These are phyloP conservation scores for Drosophila mulleri DNA, from an alignment of 2,888 invertebrate genomes.

Conservation along the genomic window DNA sequence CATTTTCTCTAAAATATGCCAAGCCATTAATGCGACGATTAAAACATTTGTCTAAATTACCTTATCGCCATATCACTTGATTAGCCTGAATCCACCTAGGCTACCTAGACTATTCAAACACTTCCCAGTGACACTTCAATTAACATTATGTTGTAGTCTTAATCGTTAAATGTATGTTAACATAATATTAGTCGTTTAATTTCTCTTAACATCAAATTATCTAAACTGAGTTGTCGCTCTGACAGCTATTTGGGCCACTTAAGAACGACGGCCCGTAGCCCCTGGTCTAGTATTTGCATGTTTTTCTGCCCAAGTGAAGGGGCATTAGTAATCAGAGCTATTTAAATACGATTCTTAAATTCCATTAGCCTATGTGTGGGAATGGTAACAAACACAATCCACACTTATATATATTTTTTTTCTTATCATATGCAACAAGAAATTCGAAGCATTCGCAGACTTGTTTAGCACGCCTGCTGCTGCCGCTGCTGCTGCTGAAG, in stretches of 20 bases:
- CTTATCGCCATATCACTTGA: constrained; percentile 15
- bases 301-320: background rate
- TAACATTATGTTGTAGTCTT: constrained; percentile 5
- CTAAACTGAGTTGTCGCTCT: background rate
- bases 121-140: constrained; percentile 6
- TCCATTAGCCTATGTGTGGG: constrained; percentile 1
- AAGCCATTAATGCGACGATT: constrained; percentile 31
- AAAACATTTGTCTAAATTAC: constrained; percentile 35
- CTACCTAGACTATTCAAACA: background rate
- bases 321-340: constrained; percentile 4
- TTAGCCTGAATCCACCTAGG: background rate
- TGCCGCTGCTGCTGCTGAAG: background rate
- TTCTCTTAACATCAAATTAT: background rate
- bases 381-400: constrained; percentile 11
- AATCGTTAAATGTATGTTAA: constrained; percentile 6
- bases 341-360: constrained; percentile 8
- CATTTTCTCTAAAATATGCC: constrained; percentile 45
- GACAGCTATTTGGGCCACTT: constrained; percentile 5
- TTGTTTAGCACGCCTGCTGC: constrained; percentile 13
- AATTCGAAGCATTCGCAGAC: constrained; percentile 6
- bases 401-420: background rate
- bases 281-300: background rate
- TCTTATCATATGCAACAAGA: constrained; percentile 10
- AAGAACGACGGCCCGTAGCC: background rate
- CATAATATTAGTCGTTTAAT: constrained; percentile 1